These are phyloP conservation scores for Acronicta leporina DNA, from an alignment of 2,888 invertebrate species.

Conservation along the genomic window DNA sequence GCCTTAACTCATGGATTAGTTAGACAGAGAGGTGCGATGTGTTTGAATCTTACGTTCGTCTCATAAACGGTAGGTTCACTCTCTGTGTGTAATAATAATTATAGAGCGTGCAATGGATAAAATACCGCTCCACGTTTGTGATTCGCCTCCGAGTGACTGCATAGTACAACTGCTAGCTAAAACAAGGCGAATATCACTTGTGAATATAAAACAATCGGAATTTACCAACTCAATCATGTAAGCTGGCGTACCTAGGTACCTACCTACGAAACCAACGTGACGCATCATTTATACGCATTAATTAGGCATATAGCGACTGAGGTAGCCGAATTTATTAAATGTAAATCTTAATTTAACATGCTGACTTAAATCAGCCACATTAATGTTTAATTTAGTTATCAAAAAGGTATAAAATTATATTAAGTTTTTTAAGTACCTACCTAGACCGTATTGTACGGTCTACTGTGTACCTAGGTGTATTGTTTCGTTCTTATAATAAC, in stretches of 20 bases:
- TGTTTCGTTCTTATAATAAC: too few relatives aligned
- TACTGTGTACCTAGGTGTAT: too few relatives aligned
- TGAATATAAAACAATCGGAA: conserved; percentile 40
- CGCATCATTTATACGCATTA: conserved; percentile 39
- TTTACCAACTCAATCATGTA: conserved; percentile 45
- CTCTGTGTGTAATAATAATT: conserved; percentile 1
- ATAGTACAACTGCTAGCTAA: conserved; percentile 10
- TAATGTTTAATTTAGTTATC: conserved; percentile 5
- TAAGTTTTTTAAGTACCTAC: background rate
- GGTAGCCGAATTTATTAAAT: conserved; percentile 10
- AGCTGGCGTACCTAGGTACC: conserved; percentile 27
- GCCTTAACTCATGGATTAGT: conserved; percentile 44
- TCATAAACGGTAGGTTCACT: conserved; percentile 25
- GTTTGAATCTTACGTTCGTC: conserved; percentile 33
- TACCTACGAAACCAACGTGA: conserved; percentile 37
- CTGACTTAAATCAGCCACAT: conserved; percentile 9
- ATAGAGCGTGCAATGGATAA: conserved; percentile 21
- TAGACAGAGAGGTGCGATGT: conserved; percentile 53
- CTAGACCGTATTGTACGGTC: too few relatives aligned
- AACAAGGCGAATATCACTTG: conserved; percentile 11
- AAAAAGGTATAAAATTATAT: background rate
- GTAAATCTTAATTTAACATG: conserved; percentile 13
- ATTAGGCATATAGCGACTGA: conserved; percentile 8
- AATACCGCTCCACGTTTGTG: conserved; percentile 7
- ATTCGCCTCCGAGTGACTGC: conserved; percentile 4